These are phyloP conservation scores for Clavelina lepadiformis DNA, from an alignment of 23 tunicate species.

Conservation along the genomic window DNA sequence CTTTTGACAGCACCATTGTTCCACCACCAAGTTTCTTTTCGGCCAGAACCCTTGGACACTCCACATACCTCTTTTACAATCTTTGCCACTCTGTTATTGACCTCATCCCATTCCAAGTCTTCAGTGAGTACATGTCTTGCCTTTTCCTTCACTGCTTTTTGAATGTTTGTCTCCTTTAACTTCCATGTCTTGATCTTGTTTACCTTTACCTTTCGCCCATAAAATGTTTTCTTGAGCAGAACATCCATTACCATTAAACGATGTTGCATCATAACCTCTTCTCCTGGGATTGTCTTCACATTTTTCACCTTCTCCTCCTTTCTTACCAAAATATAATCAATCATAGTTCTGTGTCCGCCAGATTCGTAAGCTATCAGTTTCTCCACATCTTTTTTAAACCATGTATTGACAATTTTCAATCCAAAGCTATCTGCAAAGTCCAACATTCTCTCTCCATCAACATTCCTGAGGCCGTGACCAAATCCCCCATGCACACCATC, in stretches of 20 bases:
- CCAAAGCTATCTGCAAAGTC: constrained; percentile 3
- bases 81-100: constrained; percentile 1
- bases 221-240: constrained; percentile 1
- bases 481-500: background rate
- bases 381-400: constrained; percentile 1
- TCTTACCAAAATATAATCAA: constrained; percentile 22
- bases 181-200: background rate
- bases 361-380: constrained; percentile 13
- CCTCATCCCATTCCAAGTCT: constrained; percentile 3
- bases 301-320: constrained; percentile 15
- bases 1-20: no score
- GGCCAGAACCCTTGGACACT: no score
- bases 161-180: constrained; percentile 5
- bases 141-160: background rate
- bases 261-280: constrained; percentile 17
- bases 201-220: constrained; percentile 1
- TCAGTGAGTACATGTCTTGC: constrained; percentile 4
- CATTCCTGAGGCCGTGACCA: constrained; percentile 2
- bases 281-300: constrained; percentile 6
- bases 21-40: no score
- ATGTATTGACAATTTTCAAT: constrained; percentile 1
- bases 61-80: no score
- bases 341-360: constrained; percentile 8
- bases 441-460: background rate
- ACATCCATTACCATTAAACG: constrained; percentile 14